Base-by-base conservation (phyloP, 1,140 invertebrate genomes). In the Sinonovacula constricta region DNA sequence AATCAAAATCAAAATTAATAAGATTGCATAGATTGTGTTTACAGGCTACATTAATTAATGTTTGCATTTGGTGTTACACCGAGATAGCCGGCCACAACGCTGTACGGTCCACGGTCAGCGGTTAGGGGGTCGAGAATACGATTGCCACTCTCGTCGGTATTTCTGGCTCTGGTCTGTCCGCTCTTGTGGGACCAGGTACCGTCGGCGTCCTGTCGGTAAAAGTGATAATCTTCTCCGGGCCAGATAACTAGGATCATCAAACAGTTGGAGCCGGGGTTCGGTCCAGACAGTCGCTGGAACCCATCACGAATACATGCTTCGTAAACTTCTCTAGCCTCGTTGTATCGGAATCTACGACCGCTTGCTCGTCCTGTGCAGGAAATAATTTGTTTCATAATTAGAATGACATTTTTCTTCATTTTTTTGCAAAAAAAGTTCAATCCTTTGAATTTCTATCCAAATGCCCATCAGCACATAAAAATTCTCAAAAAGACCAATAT, bases 161-260 rank as follows among this genome's bases (percentile, higher is more conserved):
- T 76, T 0, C 72, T 39, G 3, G 72, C 72, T 31, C 18, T 26
- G 1, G 72, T 76, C 51, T 60, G 60, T 1, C 72, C 72, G 30
- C 72, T 76, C 26, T 76, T 76, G 2, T 76, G 72, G 3, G 72
- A 76, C 72, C 72, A 76, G 33, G 49, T 56, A 22, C 72, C 72
- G 34, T 76, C 56, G 36, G 45, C 59, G 30, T 76, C 72, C 7
- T 57, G 49, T n/a, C 72, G 62, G 12, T 36, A 59, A 31, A 66
- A 76, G 33, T 76, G 72, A 45, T 57, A 76, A 31, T 76, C 72
- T 33, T 76, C 62, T 0, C 63, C 63, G 10, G 72, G 72, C 72
- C 72, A 76, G 34, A 76, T 67, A 0, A 76, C 63, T 0, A 76
- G 53, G 30, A 33, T 51, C 1, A 76, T 67, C 0, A 76, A 15